A percentile compares a stretch with the other conserved stretches of the same genome.
These are phyloP conservation scores for Haliaeetus leucogaster DNA, from an alignment of 2,113 vertebrate species.

Conservation along the genomic window DNA sequence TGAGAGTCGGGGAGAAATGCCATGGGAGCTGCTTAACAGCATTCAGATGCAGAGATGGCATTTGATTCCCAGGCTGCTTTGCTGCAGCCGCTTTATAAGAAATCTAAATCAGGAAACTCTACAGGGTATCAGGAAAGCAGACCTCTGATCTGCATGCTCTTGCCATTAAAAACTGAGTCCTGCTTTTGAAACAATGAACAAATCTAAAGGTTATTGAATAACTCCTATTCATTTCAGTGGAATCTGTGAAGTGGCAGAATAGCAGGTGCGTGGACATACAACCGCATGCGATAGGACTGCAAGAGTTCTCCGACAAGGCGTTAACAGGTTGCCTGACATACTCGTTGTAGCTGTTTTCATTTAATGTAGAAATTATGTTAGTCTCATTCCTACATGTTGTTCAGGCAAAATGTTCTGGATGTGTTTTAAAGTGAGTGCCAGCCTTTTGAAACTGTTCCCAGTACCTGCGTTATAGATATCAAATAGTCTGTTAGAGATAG, in stretches of 20 bases:
- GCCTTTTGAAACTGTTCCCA: neutral
- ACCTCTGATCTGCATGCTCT: neutral
- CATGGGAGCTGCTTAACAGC: slow-evolving; percentile 66
- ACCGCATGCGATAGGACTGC: rapidly evolving
- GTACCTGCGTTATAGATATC: neutral
- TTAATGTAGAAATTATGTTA: neutral
- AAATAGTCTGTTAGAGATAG: neutral
- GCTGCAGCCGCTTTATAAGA: slow-evolving; percentile 41
- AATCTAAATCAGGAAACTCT: slow-evolving; percentile 60
- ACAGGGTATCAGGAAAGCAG: slow-evolving; percentile 18
- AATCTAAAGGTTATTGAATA: slow-evolving; percentile 28
- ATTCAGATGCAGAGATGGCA: slow-evolving; percentile 72
- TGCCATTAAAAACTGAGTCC: neutral
- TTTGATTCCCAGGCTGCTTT: slow-evolving; percentile 62
- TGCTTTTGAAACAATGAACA: slow-evolving; percentile 50
- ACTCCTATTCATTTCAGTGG: neutral
- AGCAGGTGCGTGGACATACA: neutral
- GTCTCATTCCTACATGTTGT: neutral
- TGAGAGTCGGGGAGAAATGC: slow-evolving; percentile 67
- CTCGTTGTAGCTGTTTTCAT: neutral
- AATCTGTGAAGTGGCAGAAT: neutral
- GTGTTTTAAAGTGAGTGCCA: neutral
- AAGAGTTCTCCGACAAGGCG: neutral
- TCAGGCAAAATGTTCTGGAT: neutral
- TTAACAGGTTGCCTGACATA: neutral